phyloP scores from a whole-genome alignment of 2,888 invertebrate species.

The Caenorhabditis becei region DNA sequence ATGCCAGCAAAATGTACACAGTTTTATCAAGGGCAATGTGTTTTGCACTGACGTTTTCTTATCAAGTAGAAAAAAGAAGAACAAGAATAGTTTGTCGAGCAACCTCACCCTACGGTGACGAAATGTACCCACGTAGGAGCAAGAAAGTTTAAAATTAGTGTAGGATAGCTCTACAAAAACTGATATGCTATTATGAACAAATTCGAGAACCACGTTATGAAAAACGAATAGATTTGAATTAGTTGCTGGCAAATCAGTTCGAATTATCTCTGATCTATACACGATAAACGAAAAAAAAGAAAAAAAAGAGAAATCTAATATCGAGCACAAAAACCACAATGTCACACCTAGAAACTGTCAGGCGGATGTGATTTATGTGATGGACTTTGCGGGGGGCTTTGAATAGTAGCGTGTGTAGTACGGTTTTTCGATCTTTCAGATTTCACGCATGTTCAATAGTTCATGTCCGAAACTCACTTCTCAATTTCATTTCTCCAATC shows the following conservation, averaged over 20 bases:
- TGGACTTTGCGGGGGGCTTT: not conserved
- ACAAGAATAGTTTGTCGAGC: not conserved
- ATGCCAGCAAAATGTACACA: not conserved
- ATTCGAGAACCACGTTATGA: no score
- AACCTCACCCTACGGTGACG: not conserved
- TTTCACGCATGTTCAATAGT: no score
- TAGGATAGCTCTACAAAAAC: no score
- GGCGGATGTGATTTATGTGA: not conserved
- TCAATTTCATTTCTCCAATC: not conserved
- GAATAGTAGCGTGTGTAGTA: not conserved
- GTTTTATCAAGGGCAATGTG: not conserved
- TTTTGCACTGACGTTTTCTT: conserved; percentile 1
- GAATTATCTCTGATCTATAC: not conserved
- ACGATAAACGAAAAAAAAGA: not conserved
- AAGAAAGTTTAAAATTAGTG: not conserved
- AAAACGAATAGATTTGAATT: no score
- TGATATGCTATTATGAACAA: no score
- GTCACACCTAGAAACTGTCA: not conserved
- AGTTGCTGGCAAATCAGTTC: not conserved
- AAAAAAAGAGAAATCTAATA: not conserved
- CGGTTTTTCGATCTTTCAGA: no score
- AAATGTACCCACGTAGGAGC: not conserved
- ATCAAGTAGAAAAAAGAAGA: not conserved
- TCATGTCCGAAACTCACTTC: not conserved
- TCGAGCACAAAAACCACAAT: not conserved